Conservation (phyloP, 2,797 vertebrate species). For the Somateria mollissima region DNA sequence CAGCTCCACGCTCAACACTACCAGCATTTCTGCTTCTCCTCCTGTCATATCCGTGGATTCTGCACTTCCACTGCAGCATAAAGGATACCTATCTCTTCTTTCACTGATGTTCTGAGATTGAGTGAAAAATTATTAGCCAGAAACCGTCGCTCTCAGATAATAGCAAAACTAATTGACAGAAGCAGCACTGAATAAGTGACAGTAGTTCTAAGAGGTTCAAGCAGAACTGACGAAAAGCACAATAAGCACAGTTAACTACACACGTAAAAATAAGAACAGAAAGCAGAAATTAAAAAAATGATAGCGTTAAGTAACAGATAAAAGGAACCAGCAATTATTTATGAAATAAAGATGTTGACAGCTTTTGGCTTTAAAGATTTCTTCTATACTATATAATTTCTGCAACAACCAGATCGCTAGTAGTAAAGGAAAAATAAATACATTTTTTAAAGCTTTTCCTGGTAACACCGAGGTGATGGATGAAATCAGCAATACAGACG, state of each 20-base stretch:
- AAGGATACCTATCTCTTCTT: background rate
- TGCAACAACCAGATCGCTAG: constrained; percentile 33
- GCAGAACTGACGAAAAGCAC: constrained; percentile 36
- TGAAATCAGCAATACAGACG: background rate
- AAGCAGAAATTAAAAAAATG: constrained; percentile 70
- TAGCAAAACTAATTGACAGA: constrained; percentile 48
- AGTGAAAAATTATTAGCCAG: constrained; percentile 35
- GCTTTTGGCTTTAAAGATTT: constrained; percentile 42
- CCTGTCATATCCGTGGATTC: background rate
- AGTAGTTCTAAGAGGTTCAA: constrained; percentile 38
- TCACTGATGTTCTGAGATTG: background rate
- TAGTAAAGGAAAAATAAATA: background rate
- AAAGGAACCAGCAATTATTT: constrained; percentile 68
- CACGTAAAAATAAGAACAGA: constrained; percentile 9
- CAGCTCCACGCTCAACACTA: background rate
- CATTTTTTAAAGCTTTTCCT: constrained; percentile 4
- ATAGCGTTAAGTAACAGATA: constrained; percentile 62
- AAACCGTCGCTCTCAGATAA: background rate
- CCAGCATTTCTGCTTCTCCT: background rate
- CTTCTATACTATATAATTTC: constrained; percentile 28
- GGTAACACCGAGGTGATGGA: background rate
- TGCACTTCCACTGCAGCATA: background rate
- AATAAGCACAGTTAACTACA: constrained; percentile 37
- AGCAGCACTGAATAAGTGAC: constrained; percentile 26
- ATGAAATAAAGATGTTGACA: constrained; percentile 59